A percentile compares a stretch with the other conserved stretches of the same genome.
phyloP scores from a whole-genome alignment of 2,797 vertebrate species.

The Molossus alvarezi region DNA sequence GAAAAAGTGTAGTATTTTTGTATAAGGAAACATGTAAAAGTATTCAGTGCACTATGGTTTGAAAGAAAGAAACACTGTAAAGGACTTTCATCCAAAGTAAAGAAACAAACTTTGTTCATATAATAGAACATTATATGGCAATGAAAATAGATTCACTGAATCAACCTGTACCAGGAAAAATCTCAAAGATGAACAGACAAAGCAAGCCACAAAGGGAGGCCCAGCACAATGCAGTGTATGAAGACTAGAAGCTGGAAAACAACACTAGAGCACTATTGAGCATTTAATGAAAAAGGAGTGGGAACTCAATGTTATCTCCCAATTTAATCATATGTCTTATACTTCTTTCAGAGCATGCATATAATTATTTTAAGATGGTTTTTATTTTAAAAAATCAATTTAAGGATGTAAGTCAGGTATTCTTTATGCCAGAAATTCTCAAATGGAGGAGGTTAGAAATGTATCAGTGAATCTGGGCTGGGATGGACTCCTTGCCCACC shows the following conservation, averaged over 20 bases:
- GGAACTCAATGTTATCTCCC: conserved; percentile 46
- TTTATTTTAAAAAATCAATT: conserved; percentile 43
- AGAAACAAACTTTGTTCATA: not conserved
- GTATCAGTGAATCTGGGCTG: not conserved
- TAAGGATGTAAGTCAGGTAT: not conserved
- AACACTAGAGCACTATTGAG: not conserved
- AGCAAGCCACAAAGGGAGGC: not conserved
- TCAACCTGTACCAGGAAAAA: not conserved
- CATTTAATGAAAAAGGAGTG: not conserved
- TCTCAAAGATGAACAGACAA: not conserved
- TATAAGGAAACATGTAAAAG: not conserved
- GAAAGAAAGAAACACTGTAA: not conserved
- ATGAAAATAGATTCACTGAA: conserved; percentile 33
- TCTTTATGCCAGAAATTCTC: not conserved
- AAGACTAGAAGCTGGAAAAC: not conserved
- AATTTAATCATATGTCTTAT: not conserved
- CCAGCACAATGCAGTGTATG: not conserved
- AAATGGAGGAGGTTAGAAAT: not conserved
- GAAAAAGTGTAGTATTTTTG: not conserved
- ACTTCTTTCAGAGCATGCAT: not conserved
- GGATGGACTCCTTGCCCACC: not conserved
- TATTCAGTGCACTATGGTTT: not conserved
- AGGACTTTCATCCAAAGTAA: not conserved
- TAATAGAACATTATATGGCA: not conserved
- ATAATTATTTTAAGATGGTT: conserved; percentile 22